Evolutionary conservation across 2,888 invertebrate species (phyloP).

Genomic region (Drosophila buzzatii): DNA sequence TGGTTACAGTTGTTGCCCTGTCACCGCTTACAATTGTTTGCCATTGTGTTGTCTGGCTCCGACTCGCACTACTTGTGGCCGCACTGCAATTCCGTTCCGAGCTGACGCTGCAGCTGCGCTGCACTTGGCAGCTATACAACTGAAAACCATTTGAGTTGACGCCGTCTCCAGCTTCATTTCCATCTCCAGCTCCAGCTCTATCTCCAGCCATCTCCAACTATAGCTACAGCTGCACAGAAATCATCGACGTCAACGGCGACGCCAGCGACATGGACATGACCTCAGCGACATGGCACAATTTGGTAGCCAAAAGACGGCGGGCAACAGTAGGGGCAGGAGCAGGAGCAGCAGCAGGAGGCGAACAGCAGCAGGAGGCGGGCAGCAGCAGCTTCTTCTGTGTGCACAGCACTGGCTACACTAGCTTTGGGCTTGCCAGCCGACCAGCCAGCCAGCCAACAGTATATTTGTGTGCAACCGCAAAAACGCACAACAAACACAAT

Average conservation of each 20-base stretch:
- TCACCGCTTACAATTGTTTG: conserved; percentile 78
- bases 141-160: conserved; percentile 74
- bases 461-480: conserved; percentile 77
- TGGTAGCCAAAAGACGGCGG: conserved; percentile 37
- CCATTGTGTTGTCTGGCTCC: conserved; percentile 34
- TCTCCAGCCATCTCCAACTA: conserved; percentile 37
- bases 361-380: neutral
- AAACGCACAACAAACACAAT: conserved; percentile 54
- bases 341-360: neutral
- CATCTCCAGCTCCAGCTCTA: conserved; percentile 14
- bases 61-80: conserved; percentile 51
- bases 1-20: conserved; percentile 57
- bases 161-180: conserved; percentile 19
- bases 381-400: conserved; percentile 17
- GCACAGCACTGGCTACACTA: conserved; percentile 28
- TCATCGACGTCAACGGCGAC: conserved; percentile 67
- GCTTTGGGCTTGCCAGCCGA: conserved; percentile 23
- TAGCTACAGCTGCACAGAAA: conserved; percentile 42
- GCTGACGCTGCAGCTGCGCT: conserved; percentile 52
- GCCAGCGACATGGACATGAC: conserved; percentile 70
- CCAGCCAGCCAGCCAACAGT: conserved; percentile 20
- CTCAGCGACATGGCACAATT: conserved; percentile 61
- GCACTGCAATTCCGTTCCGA: conserved; percentile 73
- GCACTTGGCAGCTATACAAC: conserved; percentile 75
- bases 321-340: neutral